These are phyloP conservation scores for Laothoe populi DNA, from an alignment of 2,888 invertebrate species.

Conservation along the genomic window DNA sequence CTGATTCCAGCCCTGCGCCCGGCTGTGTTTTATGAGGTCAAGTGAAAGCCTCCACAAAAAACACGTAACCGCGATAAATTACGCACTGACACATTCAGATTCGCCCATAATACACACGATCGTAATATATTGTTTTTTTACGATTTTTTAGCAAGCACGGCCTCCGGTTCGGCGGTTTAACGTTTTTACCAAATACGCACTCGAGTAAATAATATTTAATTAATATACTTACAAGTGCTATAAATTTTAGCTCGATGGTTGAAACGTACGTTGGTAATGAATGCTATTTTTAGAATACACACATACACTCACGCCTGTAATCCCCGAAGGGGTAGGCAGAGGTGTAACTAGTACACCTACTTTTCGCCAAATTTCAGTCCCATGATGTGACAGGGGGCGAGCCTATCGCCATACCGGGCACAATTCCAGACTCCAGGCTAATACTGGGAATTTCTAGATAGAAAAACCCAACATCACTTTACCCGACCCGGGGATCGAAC, in stretches of 20 bases:
- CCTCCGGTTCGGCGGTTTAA: constrained; percentile 40
- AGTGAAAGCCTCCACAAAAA: constrained; percentile 81
- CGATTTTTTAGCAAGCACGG: constrained; percentile 52
- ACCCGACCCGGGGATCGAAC: too few relatives aligned
- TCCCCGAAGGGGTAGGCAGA: too few relatives aligned
- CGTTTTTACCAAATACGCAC: constrained; percentile 22
- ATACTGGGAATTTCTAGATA: too few relatives aligned
- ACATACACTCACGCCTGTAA: too few relatives aligned
- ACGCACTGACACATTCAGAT: constrained; percentile 84
- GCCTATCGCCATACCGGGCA: too few relatives aligned
- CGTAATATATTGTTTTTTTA: constrained; percentile 77
- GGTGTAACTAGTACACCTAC: too few relatives aligned
- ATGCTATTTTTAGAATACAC: constrained; percentile 11
- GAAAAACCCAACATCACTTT: too few relatives aligned
- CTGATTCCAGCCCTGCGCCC: constrained; percentile 67
- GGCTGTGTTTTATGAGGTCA: constrained; percentile 84
- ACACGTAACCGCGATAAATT: constrained; percentile 80
- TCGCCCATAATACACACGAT: constrained; percentile 79
- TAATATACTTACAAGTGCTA: constrained; percentile 29
- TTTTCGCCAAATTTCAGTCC: too few relatives aligned
- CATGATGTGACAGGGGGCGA: too few relatives aligned
- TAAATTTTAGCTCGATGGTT: constrained; percentile 5
- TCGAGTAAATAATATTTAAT: constrained; percentile 30
- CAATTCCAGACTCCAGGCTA: too few relatives aligned
- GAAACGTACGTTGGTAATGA: constrained; percentile 3